Percentiles rank a stretch among this genome's conserved stretches.
These are phyloP conservation scores for Sternarchorhynchus goeldii DNA, from an alignment of 2,797 vertebrate species.

Conservation along the genomic window DNA sequence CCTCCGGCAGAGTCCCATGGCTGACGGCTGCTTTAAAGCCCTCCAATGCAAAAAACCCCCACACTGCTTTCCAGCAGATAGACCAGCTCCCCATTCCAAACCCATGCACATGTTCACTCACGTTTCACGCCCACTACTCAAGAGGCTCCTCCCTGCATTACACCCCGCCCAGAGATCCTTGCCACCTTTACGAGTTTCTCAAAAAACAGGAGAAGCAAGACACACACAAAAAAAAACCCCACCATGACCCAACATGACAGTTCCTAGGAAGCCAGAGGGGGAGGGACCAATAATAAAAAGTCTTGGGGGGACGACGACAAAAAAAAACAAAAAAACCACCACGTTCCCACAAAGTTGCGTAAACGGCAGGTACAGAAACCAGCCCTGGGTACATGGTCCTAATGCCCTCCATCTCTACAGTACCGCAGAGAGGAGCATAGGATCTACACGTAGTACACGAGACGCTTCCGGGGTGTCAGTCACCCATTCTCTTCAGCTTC, in stretches of 20 bases:
- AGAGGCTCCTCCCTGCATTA: neutral
- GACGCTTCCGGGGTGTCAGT: no score
- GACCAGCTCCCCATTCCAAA: neutral
- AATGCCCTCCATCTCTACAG: no score
- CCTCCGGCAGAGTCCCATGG: conserved; percentile 17
- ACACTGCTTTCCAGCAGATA: neutral
- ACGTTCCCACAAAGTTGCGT: conserved; percentile 23
- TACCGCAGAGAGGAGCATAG: no score
- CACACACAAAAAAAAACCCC: no score
- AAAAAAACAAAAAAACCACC: no score
- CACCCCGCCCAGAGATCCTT: neutral
- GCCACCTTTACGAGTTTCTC: conserved; percentile 26
- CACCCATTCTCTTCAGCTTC: no score
- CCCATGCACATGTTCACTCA: neutral
- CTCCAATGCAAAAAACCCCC: neutral
- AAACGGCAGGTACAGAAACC: conserved; percentile 8
- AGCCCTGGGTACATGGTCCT: neutral
- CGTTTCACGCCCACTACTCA: neutral
- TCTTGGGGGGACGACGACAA: no score
- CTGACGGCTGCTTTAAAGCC: neutral
- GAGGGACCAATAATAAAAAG: neutral
- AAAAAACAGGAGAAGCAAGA: neutral
- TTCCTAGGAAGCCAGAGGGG: neutral
- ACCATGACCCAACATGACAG: neutral
- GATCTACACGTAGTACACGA: no score